phyloP scores from a whole-genome alignment of 2,888 invertebrate species.

The Spisula solida region DNA sequence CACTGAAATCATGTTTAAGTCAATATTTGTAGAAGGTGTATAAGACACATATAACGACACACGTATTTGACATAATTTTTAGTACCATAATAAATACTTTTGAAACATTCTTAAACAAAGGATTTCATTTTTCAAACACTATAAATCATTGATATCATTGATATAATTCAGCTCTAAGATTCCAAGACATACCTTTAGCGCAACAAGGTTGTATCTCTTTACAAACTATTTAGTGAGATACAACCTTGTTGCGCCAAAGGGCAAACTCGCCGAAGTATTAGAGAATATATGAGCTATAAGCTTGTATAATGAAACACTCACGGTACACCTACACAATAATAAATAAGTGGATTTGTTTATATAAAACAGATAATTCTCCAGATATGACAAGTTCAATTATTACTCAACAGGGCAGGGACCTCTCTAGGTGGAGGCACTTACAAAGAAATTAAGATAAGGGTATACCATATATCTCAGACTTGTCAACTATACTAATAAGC shows the following conservation, averaged over 20 bases:
- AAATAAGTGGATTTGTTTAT: constrained; percentile 20
- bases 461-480: neutral
- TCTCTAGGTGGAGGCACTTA: constrained; percentile 30
- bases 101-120: neutral
- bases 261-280: no score
- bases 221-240: no score
- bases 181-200: neutral
- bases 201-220: no score
- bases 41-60: no score
- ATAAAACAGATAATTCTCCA: constrained; percentile 8
- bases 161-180: neutral
- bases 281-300: neutral
- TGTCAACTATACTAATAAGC: constrained; percentile 1
- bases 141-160: neutral
- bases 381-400: constrained; percentile 30
- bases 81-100: neutral
- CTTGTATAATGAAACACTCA: neutral
- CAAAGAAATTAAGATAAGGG: constrained; percentile 47
- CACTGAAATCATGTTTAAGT: neutral
- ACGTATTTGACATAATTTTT: no score
- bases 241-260: no score
- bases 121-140: neutral
- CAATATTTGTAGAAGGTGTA: neutral
- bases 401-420: constrained; percentile 57
- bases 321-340: constrained; percentile 4